Evolutionary conservation across 2,797 vertebrate species (phyloP).

Genomic region (Anomalospiza imberbis): DNA sequence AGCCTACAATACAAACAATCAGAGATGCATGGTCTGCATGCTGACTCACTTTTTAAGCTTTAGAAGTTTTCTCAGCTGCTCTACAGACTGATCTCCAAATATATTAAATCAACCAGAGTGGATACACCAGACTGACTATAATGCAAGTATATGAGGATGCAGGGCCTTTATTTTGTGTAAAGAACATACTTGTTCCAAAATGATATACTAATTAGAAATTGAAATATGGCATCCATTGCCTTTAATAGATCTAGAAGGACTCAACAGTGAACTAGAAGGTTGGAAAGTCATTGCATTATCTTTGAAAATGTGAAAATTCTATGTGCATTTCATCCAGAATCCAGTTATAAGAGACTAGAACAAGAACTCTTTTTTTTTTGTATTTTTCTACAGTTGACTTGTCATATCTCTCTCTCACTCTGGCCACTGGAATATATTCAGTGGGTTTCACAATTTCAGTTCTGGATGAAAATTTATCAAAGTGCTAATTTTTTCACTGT

Average conservation of each 20-base stretch:
- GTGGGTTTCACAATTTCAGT: background rate
- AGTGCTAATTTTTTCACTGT: background rate
- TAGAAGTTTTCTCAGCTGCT: background rate
- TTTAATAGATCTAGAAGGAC: background rate
- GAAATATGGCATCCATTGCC: background rate
- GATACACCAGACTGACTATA: background rate
- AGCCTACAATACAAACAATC: slow-evolving; percentile 48
- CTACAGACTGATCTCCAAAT: background rate
- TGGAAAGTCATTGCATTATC: background rate
- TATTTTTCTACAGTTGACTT: background rate
- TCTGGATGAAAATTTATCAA: background rate
- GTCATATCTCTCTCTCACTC: background rate
- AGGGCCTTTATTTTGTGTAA: background rate
- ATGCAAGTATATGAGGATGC: background rate
- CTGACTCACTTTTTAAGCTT: slow-evolving; percentile 33
- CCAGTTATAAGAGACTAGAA: background rate
- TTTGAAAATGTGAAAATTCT: background rate
- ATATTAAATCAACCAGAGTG: background rate
- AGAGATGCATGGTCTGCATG: background rate
- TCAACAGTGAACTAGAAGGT: background rate
- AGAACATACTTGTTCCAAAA: background rate
- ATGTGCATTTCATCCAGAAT: background rate
- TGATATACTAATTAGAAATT: background rate
- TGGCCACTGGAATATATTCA: background rate
- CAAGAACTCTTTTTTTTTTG: background rate